Evolutionary conservation across 2,888 invertebrate genomes (phyloP).

Genomic region (Drymonia ruficornis): DNA sequence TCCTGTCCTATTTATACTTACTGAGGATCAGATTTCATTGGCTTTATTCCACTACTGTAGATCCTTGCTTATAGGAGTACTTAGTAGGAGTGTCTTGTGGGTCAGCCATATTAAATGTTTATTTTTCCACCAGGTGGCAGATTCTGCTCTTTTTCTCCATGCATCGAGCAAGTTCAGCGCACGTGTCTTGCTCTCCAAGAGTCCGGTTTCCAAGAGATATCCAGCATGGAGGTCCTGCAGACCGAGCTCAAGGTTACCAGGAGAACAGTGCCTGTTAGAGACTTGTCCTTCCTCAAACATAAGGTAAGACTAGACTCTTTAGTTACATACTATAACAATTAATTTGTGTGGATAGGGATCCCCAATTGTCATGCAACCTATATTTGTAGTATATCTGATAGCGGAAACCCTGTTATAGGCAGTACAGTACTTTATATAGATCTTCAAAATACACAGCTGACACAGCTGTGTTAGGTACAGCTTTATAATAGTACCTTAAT

Average conservation of each 20-base stretch:
- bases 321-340: background rate
- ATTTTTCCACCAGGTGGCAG: slow-evolving; percentile 89
- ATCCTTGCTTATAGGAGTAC: background rate
- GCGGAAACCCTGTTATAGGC: too few species aligned
- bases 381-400: too few species aligned
- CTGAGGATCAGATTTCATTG: background rate
- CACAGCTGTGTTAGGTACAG: too few species aligned
- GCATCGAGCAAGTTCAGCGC: slow-evolving; percentile 99
- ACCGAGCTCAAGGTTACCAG: slow-evolving; percentile 89
- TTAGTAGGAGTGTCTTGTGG: background rate
- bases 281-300: slow-evolving; percentile 88
- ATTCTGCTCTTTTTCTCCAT: slow-evolving; percentile 99
- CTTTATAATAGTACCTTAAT: too few species aligned
- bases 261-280: slow-evolving; percentile 87
- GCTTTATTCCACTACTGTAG: too few species aligned
- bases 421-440: too few species aligned
- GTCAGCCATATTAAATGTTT: too few species aligned
- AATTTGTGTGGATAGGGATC: too few species aligned
- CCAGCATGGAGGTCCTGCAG: slow-evolving; percentile 95
- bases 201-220: slow-evolving; percentile 92
- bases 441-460: too few species aligned
- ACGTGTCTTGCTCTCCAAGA: slow-evolving; percentile 90
- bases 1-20: background rate
- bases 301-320: slow-evolving; percentile 73
- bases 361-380: too few species aligned